A percentile compares a stretch with the other conserved stretches of the same genome.
phyloP scores from a whole-genome alignment of 1,140 invertebrate species.

The Diabrotica undecimpunctata region DNA sequence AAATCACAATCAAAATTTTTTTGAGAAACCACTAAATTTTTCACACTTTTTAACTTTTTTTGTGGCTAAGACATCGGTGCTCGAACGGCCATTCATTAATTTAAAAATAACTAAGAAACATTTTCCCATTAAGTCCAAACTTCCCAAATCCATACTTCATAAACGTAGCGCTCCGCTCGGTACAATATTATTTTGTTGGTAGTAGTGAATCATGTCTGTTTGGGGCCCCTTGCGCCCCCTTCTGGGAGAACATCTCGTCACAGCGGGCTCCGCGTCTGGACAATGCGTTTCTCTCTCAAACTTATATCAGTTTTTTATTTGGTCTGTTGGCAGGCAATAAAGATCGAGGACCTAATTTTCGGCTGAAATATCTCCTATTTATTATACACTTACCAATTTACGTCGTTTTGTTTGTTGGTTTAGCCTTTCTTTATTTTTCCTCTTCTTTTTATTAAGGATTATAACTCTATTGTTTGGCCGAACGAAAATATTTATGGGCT shows the following conservation, averaged over 20 bases:
- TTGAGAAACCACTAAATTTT: too few species aligned
- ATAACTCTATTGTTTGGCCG: neutral
- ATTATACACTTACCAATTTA: slow-evolving; percentile 13
- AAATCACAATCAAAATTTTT: too few species aligned
- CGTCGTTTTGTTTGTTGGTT: neutral
- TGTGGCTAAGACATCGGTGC: too few species aligned
- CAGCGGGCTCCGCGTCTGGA: slow-evolving; percentile 38
- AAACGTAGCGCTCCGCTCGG: neutral
- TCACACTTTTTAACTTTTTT: too few species aligned
- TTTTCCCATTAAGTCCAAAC: slow-evolving; percentile 21
- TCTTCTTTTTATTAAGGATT: slow-evolving; percentile 5
- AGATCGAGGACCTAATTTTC: slow-evolving; percentile 44
- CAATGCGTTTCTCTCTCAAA: slow-evolving; percentile 33
- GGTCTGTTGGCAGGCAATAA: slow-evolving; percentile 42
- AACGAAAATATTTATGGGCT: neutral
- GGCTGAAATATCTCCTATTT: slow-evolving; percentile 33
- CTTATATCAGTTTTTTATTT: slow-evolving; percentile 39
- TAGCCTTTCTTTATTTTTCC: neutral
- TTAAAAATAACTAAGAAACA: slow-evolving; percentile 3
- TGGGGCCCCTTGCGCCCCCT: slow-evolving; percentile 25
- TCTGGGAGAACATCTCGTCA: slow-evolving; percentile 28
- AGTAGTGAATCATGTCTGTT: slow-evolving; percentile 33
- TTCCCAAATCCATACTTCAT: slow-evolving; percentile 29
- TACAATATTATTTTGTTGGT: slow-evolving; percentile 38
- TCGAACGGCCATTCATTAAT: neutral